Evolutionary conservation across 2,888 invertebrate genomes (phyloP), one percentile per base, ranked within the genome.

Genomic region (Agrotis puta): DNA sequence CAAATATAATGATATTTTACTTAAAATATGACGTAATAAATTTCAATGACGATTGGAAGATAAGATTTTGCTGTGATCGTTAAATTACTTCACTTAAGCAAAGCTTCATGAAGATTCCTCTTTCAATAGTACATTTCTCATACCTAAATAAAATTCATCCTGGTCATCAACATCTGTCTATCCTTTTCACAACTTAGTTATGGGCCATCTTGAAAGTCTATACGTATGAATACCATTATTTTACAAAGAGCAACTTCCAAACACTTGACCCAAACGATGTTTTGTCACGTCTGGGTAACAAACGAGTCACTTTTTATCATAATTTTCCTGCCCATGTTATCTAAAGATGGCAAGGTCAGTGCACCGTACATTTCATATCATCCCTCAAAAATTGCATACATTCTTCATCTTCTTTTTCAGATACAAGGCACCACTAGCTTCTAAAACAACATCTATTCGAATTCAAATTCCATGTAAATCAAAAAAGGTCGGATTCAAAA

Each of bases 11-110:
- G 27, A 77, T 73, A 77, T 81, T 77, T 69, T 39, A 74, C 50
- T 81, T 74, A 83, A 69, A 70, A 77, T 83, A 74, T 74, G 27
- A 56, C 27, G 16, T 20, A 70, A 66, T 82, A 70, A 79, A 76
- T 64, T 70, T 63, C n/a, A 70, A 68, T 63, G 73, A 64, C 58
- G 62, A 56, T 81, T 61, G n/a, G 1, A 27, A 16, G 56, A 69
- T 70, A 66, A 70, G 24, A 66, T 65, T 75, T 57, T 24, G 64
- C 18, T 20, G 11, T 33, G 20, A 53, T 53, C 48, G 13, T 61
- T 56, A 64, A 67, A 64, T 78, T 47, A 53, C 33, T 64, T 43
- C 18, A 56, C 24, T 56, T 53, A 43, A 57, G 51, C 27, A 62
- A 27, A 33, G 14, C 16, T 45, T 54, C 2, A 2, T 27, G 50